These are phyloP conservation scores for Taphrorychus bicolor DNA, from an alignment of 2,888 invertebrate species.

Conservation along the genomic window DNA sequence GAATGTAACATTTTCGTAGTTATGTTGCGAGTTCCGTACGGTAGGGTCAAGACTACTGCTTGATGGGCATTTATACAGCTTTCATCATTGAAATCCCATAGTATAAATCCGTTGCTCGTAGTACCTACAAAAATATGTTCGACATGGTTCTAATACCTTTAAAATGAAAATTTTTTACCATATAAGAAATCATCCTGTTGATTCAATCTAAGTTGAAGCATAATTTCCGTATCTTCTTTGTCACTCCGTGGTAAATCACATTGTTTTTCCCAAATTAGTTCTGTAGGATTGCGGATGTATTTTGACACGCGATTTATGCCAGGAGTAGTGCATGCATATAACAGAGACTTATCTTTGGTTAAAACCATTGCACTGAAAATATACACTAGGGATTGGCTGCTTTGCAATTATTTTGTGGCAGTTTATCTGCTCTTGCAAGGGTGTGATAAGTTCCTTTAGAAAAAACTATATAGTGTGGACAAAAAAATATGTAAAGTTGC, in stretches of 20 bases:
- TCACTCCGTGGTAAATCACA: slow-evolving; percentile 70
- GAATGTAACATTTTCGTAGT: slow-evolving; percentile 90
- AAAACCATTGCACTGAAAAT: slow-evolving; percentile 71
- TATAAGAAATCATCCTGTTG: slow-evolving; percentile 81
- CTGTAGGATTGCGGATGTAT: slow-evolving; percentile 59
- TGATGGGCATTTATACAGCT: slow-evolving; percentile 59
- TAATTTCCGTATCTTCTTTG: slow-evolving; percentile 76
- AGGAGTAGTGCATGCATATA: slow-evolving; percentile 75
- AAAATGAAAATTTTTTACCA: slow-evolving; percentile 61
- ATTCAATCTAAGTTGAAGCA: slow-evolving; percentile 84
- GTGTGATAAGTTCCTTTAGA: no score
- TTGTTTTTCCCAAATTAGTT: slow-evolving; percentile 68
- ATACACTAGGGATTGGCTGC: no score
- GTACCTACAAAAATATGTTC: slow-evolving; percentile 69
- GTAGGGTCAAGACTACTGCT: slow-evolving; percentile 74
- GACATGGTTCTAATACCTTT: no score
- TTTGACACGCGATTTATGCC: slow-evolving; percentile 66
- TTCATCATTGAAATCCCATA: slow-evolving; percentile 76
- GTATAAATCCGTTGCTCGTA: slow-evolving; percentile 82
- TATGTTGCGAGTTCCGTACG: slow-evolving; percentile 91
- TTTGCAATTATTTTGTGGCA: no score
- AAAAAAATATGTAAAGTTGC: no score
- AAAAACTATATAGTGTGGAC: no score
- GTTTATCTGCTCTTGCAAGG: no score
- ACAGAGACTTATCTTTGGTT: slow-evolving; percentile 68